Conservation (phyloP, 2,113 vertebrate species). For the Gavia stellata region DNA sequence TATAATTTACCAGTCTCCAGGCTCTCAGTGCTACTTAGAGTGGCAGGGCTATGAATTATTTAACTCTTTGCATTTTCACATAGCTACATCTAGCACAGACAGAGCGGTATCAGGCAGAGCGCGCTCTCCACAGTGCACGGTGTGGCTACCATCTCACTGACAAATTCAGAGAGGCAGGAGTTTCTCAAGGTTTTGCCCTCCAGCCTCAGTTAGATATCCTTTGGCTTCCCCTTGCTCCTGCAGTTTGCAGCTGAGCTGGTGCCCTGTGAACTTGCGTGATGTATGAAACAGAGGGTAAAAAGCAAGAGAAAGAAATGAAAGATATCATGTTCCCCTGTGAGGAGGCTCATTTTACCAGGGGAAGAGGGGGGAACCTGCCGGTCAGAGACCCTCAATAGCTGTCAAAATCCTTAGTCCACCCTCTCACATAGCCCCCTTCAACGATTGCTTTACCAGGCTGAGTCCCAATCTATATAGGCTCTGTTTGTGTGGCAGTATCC, state of each 20-base stretch:
- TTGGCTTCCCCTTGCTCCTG: background rate
- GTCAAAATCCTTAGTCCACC: background rate
- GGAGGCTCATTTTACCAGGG: background rate
- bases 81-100: background rate
- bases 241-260: background rate
- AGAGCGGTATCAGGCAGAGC: background rate
- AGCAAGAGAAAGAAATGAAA: background rate
- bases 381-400: background rate
- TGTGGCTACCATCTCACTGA: background rate
- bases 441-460: background rate
- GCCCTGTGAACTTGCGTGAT: background rate
- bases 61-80: background rate
- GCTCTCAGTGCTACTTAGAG: background rate
- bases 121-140: rapidly evolving
- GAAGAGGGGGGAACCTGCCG: background rate
- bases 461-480: background rate
- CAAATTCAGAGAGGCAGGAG: background rate
- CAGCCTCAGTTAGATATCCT: background rate
- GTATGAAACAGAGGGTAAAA: background rate
- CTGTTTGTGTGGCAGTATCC: background rate
- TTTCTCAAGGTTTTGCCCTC: background rate
- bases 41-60: background rate
- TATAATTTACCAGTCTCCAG: background rate
- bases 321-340: background rate
- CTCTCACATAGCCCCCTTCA: background rate